phyloP scores from a whole-genome alignment of 2,888 invertebrate species.

The Pandemis cinnamomeana region DNA sequence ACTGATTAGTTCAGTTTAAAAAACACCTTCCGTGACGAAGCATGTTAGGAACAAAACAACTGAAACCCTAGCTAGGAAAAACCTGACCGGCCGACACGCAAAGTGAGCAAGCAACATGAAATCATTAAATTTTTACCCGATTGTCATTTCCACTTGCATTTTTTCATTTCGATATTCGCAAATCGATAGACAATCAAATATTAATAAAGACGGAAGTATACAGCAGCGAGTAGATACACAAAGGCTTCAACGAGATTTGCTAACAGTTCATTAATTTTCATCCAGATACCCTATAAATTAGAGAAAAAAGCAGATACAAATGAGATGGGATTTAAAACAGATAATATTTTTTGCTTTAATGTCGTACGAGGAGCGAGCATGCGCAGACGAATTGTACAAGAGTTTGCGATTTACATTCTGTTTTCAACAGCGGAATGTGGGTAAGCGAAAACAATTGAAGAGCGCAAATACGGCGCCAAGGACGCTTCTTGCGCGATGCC shows the following conservation, averaged over 20 bases:
- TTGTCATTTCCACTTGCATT: not conserved
- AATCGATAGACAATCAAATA: not conserved
- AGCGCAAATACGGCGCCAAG: constrained; percentile 15
- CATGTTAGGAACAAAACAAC: constrained; percentile 1
- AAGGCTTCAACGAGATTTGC: no score
- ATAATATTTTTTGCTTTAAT: not conserved
- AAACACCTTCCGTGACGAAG: constrained; percentile 1
- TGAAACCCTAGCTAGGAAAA: constrained; percentile 1
- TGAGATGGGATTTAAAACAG: not conserved
- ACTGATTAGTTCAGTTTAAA: not conserved
- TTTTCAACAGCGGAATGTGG: constrained; percentile 13
- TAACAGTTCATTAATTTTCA: no score
- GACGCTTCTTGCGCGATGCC: constrained; percentile 49
- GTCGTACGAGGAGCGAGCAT: not conserved
- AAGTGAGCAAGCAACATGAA: constrained; percentile 1
- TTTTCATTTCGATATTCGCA: not conserved
- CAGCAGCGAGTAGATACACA: not conserved
- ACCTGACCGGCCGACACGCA: not conserved
- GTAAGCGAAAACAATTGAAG: constrained; percentile 21
- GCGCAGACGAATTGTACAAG: not conserved
- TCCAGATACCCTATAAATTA: not conserved
- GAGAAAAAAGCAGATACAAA: not conserved
- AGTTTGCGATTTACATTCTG: constrained; percentile 1
- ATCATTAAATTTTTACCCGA: not conserved
- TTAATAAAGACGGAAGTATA: not conserved